Percentiles rank a stretch among this genome's conserved stretches.
These are phyloP conservation scores for Thomomys bottae DNA, from an alignment of 2,113 vertebrate species.

Conservation along the genomic window DNA sequence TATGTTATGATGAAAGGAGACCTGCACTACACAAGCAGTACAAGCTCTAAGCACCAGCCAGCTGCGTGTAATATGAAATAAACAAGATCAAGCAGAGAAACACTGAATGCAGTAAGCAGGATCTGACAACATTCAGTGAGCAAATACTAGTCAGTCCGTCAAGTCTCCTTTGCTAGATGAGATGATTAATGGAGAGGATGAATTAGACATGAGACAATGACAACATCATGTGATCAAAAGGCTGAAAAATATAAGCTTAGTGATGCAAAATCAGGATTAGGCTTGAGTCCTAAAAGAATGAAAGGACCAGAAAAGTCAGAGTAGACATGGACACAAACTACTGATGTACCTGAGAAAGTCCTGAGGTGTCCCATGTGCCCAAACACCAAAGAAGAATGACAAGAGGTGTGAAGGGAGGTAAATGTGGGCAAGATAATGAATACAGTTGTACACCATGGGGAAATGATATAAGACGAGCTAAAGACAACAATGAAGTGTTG, in stretches of 20 bases:
- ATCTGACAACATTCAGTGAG: neutral
- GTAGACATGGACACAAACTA: neutral
- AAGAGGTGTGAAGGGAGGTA: neutral
- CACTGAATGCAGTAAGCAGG: neutral
- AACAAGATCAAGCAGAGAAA: neutral
- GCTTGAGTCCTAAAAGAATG: neutral
- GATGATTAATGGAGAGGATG: neutral
- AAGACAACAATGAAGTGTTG: neutral
- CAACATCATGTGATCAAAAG: fast-evolving
- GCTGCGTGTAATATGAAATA: neutral
- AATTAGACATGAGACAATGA: neutral
- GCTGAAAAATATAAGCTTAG: neutral
- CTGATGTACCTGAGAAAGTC: neutral
- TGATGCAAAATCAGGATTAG: neutral
- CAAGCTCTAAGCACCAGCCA: neutral
- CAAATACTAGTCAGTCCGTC: neutral
- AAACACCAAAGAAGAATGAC: neutral
- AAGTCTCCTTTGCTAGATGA: neutral
- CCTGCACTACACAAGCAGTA: neutral
- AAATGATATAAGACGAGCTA: neutral
- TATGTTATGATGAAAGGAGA: conserved; percentile 15
- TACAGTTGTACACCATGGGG: neutral
- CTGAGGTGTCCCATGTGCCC: neutral
- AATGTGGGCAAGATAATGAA: neutral
- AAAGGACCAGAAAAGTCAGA: neutral